Evolutionary conservation across 1,140 invertebrate genomes (phyloP).

Genomic region (Leptonema lineaticorne): DNA sequence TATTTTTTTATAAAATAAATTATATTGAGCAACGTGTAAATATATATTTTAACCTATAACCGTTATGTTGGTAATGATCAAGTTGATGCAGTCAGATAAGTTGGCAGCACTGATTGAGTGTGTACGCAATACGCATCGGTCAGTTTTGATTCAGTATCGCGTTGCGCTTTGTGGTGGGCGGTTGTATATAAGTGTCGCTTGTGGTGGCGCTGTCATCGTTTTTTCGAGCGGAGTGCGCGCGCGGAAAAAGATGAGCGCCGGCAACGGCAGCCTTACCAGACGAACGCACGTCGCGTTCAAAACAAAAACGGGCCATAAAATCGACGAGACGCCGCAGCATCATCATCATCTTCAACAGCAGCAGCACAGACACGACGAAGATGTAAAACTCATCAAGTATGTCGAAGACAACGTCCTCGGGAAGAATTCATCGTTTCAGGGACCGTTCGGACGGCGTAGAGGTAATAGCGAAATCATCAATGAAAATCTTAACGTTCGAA

Average conservation of each 20-base stretch:
- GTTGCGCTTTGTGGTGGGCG: too few relatives aligned
- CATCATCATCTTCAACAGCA: slow-evolving; percentile 44
- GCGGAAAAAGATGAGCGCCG: neutral
- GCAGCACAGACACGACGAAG: slow-evolving; percentile 68
- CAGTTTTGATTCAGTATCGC: too few relatives aligned
- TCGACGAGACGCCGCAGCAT: slow-evolving; percentile 47
- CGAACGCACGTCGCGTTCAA: neutral
- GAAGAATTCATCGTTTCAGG: slow-evolving; percentile 73
- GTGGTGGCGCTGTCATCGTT: too few relatives aligned
- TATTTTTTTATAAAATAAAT: too few relatives aligned
- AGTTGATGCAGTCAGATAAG: too few relatives aligned
- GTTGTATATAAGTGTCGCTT: too few relatives aligned
- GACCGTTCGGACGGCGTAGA: slow-evolving; percentile 79
- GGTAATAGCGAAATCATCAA: slow-evolving; percentile 53
- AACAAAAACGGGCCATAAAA: neutral
- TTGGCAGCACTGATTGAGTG: too few relatives aligned
- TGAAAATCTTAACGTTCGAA: slow-evolving; percentile 24
- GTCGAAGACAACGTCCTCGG: slow-evolving; percentile 80
- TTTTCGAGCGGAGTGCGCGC: too few relatives aligned
- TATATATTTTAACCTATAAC: too few relatives aligned
- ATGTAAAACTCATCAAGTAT: slow-evolving; percentile 69
- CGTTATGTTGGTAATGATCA: too few relatives aligned
- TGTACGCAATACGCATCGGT: too few relatives aligned
- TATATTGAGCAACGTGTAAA: too few relatives aligned
- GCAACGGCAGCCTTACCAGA: neutral